Percentiles rank a stretch among this genome's conserved stretches.
Conservation (phyloP, 2,113 vertebrate genomes). For the Boulengerochromis microlepis region DNA sequence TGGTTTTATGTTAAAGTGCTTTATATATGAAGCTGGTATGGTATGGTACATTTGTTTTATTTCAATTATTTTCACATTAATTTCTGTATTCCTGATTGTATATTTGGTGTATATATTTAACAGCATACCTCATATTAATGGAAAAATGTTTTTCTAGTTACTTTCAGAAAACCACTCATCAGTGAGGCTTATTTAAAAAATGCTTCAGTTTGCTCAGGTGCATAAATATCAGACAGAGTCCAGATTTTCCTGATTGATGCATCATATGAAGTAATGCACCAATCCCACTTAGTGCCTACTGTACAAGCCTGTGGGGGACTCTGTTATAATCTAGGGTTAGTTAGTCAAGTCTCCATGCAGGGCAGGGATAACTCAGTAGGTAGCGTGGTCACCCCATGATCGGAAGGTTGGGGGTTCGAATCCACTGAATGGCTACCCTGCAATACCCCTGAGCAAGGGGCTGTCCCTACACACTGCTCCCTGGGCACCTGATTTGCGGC, state of each 20-base stretch:
- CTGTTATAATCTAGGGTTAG: neutral
- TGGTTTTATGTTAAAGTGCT: neutral
- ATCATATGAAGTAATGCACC: neutral
- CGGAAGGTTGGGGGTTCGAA: fast-evolving
- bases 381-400: fast-evolving
- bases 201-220: neutral
- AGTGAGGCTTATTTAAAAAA: neutral
- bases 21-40: neutral
- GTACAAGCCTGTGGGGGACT: neutral
- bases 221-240: neutral
- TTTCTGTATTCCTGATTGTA: neutral
- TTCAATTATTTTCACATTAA: neutral
- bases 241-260: neutral
- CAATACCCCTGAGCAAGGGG: neutral
- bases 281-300: neutral
- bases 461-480: neutral
- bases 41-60: neutral
- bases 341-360: fast-evolving
- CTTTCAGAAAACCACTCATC: neutral
- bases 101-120: fast-evolving
- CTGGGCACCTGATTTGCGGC: fast-evolving
- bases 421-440: neutral
- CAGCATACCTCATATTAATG: neutral
- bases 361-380: neutral
- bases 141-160: neutral